These are phyloP conservation scores for Nautilus pompilius DNA, from an alignment of 1,140 invertebrate species.

Conservation along the genomic window DNA sequence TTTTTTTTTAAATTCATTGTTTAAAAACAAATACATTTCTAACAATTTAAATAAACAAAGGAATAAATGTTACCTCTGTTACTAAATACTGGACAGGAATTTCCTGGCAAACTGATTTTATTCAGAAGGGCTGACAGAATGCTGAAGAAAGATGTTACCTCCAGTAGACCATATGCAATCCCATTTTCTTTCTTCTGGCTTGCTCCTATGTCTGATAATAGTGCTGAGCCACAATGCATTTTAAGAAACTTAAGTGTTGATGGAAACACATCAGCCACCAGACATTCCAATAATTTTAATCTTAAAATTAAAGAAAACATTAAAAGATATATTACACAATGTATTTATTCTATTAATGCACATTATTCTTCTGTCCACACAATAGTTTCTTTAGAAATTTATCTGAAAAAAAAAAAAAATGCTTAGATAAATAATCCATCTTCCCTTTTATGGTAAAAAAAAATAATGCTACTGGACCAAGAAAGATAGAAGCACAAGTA, in stretches of 20 bases:
- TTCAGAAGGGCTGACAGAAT: slow-evolving; percentile 43
- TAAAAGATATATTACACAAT: neutral
- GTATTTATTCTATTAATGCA: neutral
- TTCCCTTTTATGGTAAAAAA: too few species aligned
- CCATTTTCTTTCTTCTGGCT: slow-evolving; percentile 19
- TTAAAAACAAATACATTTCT: too few species aligned
- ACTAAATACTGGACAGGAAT: too few species aligned
- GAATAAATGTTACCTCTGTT: too few species aligned
- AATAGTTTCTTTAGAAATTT: neutral
- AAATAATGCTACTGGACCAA: too few species aligned
- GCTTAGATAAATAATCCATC: neutral
- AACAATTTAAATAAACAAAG: too few species aligned
- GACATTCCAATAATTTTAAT: slow-evolving; percentile 39
- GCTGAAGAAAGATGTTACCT: slow-evolving; percentile 44
- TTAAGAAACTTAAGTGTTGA: slow-evolving; percentile 44
- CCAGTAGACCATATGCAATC: slow-evolving; percentile 35
- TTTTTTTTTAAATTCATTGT: too few species aligned
- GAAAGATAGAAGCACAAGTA: too few species aligned
- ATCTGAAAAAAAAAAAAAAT: neutral
- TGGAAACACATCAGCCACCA: slow-evolving; percentile 39
- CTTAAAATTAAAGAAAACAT: slow-evolving; percentile 24
- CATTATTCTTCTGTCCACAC: neutral
- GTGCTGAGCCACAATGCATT: slow-evolving; percentile 28
- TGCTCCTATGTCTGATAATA: slow-evolving; percentile 32
- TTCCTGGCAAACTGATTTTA: too few species aligned